These are phyloP conservation scores for Hemichromis elongatus DNA, from an alignment of 2,113 vertebrate species.

Conservation along the genomic window DNA sequence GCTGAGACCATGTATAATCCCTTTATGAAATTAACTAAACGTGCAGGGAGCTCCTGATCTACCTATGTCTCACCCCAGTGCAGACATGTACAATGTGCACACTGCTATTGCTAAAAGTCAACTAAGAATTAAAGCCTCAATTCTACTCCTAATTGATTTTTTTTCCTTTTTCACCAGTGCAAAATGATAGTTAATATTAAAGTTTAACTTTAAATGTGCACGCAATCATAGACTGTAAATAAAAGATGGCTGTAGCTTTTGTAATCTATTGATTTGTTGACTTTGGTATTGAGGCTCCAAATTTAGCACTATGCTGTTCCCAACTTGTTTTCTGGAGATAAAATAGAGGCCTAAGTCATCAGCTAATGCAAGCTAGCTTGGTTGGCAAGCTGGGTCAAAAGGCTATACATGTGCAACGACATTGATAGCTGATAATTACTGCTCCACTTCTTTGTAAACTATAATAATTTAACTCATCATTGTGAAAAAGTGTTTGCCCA, in stretches of 20 bases:
- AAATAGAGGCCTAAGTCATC: not conserved
- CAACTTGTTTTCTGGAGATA: not conserved
- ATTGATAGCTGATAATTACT: not conserved
- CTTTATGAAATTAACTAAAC: constrained; percentile 57
- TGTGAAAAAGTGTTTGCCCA: not conserved
- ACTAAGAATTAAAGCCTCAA: not conserved
- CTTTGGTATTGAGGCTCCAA: not conserved
- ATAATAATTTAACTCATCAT: not conserved
- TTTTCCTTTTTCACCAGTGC: not conserved
- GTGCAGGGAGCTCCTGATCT: constrained; percentile 28
- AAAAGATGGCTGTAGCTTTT: not conserved
- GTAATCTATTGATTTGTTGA: not conserved
- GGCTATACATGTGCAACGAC: not conserved
- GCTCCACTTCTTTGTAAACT: not conserved
- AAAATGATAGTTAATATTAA: not conserved
- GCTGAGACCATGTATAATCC: constrained; percentile 49
- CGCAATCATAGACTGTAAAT: not conserved
- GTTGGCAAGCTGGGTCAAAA: not conserved
- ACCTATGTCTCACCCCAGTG: constrained; percentile 18
- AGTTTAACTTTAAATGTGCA: not conserved
- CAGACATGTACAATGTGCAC: not conserved
- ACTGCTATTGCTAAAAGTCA: not conserved
- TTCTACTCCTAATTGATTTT: not conserved
- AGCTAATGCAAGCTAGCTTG: not conserved
- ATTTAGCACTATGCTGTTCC: not conserved